phyloP scores from a whole-genome alignment of 2,888 invertebrate genomes.

The Theretra japonica region DNA sequence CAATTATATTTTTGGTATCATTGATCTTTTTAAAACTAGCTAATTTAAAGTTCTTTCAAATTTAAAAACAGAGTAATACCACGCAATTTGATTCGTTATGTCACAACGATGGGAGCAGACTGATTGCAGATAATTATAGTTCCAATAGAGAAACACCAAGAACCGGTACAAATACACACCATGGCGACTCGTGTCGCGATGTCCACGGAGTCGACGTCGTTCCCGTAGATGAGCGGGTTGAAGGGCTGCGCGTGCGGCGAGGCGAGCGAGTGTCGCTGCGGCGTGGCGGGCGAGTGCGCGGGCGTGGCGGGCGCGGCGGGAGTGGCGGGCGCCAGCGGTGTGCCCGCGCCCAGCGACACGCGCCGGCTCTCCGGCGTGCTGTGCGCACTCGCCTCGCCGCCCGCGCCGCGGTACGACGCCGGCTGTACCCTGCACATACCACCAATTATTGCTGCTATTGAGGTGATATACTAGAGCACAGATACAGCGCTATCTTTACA shows the following conservation, averaged over 20 bases:
- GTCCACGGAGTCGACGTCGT: slow-evolving; percentile 99
- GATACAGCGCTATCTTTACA: too few relatives aligned
- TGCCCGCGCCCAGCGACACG: slow-evolving; percentile 63
- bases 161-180: slow-evolving; percentile 41
- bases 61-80: too few relatives aligned
- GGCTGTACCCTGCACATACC: slow-evolving; percentile 64
- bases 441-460: too few relatives aligned
- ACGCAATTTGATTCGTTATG: too few relatives aligned
- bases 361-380: slow-evolving; percentile 76
- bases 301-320: neutral
- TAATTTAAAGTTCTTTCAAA: too few relatives aligned
- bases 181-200: slow-evolving; percentile 96
- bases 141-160: too few relatives aligned
- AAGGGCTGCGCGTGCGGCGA: slow-evolving; percentile 84
- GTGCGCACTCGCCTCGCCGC: slow-evolving; percentile 60
- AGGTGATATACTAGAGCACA: too few relatives aligned
- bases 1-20: neutral
- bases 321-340: slow-evolving; percentile 43
- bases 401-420: slow-evolving; percentile 50
- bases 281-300: slow-evolving; percentile 46
- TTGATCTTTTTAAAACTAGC: neutral
- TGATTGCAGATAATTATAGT: too few relatives aligned
- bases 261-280: slow-evolving; percentile 76
- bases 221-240: slow-evolving; percentile 96
- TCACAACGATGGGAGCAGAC: too few relatives aligned